Base-by-base conservation (phyloP, 2,888 invertebrate genomes). In the Brassicogethes aeneus region DNA sequence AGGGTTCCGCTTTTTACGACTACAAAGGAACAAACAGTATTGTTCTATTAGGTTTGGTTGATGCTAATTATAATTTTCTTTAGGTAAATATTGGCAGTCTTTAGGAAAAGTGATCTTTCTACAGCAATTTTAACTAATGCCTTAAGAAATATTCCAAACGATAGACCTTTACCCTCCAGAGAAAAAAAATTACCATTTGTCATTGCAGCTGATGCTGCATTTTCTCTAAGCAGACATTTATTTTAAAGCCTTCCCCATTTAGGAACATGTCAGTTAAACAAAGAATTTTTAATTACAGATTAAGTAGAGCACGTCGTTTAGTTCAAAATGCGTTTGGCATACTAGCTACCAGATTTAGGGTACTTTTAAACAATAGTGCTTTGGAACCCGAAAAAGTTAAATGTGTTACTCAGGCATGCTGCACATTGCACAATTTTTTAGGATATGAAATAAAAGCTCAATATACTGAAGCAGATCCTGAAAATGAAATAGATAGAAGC, bases 161-260 rank as follows among this genome's bases (percentile, higher is more conserved):
- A 40, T 14, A 45, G 29, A 34, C 34, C 34, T 7, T 15, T 44
- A 42, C 40, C 43, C 33, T 41, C 23, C 2, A 35, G 41, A 40
- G 32, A 42, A 30, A 38, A 30, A 13, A 15, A 15, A 23, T 36
- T 31, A 17, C 39, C 77, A 17, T 44, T 39, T 16, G 40, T 41
- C 30, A 43, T 42, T 44, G 42, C 42, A 3, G 46, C 39, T 12
- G 37, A 69, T 88, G 44, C 72, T 71, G 30, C 51, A 64, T 56
- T 10, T n/a, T 15, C 3, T 12, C 34, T 16, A 13, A 16, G n/a
- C 3, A 17, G 33, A 37, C 39, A 47, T n/a, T n/a, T 40, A 15
- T 43, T 29, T 44, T 45, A 46, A 15, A 43, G 34, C 44, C 42
- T n/a, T 49, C 40, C 10, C 23, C 23, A 37, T 44, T 41, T 1